phyloP scores from a whole-genome alignment of 2,113 vertebrate species.

The Sialia sialis region DNA sequence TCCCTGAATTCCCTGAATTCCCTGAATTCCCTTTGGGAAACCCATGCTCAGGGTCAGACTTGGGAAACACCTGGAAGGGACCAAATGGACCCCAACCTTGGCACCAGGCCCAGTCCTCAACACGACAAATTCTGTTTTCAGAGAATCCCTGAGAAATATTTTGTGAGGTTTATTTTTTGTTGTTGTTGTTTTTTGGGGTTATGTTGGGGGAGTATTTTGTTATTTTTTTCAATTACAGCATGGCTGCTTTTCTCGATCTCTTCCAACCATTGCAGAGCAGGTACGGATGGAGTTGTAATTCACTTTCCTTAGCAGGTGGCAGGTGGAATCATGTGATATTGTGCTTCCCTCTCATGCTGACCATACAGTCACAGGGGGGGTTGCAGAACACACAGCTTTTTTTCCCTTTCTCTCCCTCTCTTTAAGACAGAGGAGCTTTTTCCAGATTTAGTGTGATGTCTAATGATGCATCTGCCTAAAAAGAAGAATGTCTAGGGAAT shows the following conservation, averaged over 20 bases:
- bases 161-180: neutral
- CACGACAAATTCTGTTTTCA: neutral
- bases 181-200: neutral
- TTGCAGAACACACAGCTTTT: neutral
- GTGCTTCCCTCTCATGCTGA: neutral
- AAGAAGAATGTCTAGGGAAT: slow-evolving; percentile 57
- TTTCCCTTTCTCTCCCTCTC: neutral
- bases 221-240: neutral
- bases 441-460: neutral
- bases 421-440: neutral
- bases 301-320: neutral
- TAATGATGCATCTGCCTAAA: slow-evolving; percentile 16
- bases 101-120: neutral
- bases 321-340: neutral
- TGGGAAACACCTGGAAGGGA: neutral
- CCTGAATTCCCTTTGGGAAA: neutral
- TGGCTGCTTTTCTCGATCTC: neutral
- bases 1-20: too few relatives aligned
- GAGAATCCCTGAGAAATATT: neutral
- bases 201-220: neutral
- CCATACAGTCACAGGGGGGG: neutral
- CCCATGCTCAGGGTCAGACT: neutral
- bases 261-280: neutral
- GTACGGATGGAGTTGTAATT: neutral
- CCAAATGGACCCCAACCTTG: neutral